phyloP scores from a whole-genome alignment of 2,888 invertebrate genomes.

The Aphidoletes aphidimyza region DNA sequence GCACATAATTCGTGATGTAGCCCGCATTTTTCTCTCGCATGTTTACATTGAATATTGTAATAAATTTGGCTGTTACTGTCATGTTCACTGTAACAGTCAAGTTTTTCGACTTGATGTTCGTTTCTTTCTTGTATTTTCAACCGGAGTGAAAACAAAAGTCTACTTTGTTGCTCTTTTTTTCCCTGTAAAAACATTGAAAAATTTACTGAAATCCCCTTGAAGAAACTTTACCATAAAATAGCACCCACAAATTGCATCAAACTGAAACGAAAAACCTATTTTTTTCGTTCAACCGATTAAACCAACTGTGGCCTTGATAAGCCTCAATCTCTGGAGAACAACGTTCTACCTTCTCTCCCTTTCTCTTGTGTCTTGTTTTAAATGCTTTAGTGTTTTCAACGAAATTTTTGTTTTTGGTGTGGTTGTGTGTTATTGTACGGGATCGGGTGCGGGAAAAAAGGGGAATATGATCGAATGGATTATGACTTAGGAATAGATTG shows the following conservation, averaged over 20 bases:
- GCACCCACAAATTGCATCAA: conserved; percentile 39
- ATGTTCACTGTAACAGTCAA: background rate
- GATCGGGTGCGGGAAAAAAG: background rate
- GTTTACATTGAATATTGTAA: conserved; percentile 46
- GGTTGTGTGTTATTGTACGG: background rate
- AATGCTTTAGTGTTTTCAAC: background rate
- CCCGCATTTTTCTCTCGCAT: conserved; percentile 22
- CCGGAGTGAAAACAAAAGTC: no score
- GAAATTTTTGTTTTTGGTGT: background rate
- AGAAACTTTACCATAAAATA: background rate
- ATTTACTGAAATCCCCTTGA: background rate
- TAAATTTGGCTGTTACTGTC: conserved; percentile 20
- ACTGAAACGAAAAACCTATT: conserved; percentile 14
- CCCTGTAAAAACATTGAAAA: background rate
- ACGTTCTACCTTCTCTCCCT: background rate
- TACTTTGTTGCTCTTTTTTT: no score
- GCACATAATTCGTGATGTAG: conserved; percentile 20
- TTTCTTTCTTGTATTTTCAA: background rate
- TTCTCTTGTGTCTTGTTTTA: background rate
- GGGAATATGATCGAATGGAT: background rate
- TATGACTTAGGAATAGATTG: conserved; percentile 33
- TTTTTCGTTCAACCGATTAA: conserved; percentile 36
- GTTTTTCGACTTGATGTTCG: background rate
- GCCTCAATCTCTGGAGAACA: conserved; percentile 15
- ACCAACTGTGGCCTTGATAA: conserved; percentile 51